Evolutionary conservation across 2,797 vertebrate genomes (phyloP).

Genomic region (Sylvilagus floridanus): DNA sequence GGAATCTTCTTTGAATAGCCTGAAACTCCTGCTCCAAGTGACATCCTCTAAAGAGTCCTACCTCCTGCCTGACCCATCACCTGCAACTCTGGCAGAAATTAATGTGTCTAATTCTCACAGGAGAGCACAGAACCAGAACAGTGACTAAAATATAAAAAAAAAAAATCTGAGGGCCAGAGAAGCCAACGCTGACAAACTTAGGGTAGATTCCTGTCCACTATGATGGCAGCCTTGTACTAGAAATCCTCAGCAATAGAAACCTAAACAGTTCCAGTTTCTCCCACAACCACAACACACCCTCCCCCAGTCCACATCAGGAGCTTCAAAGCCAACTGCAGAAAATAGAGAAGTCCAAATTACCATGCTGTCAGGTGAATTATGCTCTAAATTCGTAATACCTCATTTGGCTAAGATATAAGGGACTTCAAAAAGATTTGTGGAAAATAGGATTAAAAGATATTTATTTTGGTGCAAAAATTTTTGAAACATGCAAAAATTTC

Average conservation of each 20-base stretch:
- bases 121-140: constrained; percentile 27
- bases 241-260: constrained; percentile 57
- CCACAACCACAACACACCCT: not conserved
- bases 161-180: constrained; percentile 23
- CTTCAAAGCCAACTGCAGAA: constrained; percentile 52
- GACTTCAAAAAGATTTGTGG: too few species aligned
- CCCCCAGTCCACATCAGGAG: not conserved
- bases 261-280: constrained; percentile 20
- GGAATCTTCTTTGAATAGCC: constrained; percentile 35
- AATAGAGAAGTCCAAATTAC: constrained; percentile 16
- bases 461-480: too few species aligned
- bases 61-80: not conserved
- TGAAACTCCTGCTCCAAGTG: not conserved
- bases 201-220: constrained; percentile 1
- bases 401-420: not conserved
- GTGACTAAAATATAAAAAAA: constrained; percentile 27
- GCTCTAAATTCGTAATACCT: not conserved
- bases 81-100: constrained; percentile 32
- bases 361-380: not conserved
- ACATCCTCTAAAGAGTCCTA: constrained; percentile 32
- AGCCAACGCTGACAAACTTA: constrained; percentile 45
- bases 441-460: too few species aligned
- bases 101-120: not conserved
- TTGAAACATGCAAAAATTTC: too few species aligned
- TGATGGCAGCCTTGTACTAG: not conserved